phyloP scores from a whole-genome alignment of 2,797 vertebrate species.

The Molothrus aeneus region DNA sequence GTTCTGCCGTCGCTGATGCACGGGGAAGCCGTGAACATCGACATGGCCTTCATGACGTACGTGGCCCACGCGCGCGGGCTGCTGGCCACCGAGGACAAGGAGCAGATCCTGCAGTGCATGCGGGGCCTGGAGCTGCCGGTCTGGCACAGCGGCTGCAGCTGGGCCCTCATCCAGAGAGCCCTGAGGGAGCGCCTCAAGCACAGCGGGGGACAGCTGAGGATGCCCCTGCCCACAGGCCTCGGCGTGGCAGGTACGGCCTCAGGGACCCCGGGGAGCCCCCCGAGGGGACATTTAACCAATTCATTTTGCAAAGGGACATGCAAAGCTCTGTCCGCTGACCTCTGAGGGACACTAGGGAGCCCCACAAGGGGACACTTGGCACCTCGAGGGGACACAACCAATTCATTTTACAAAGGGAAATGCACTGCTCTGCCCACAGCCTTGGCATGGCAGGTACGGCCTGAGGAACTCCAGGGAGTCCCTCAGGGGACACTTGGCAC shows the following conservation, averaged over 20 bases:
- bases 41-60: conserved; percentile 86
- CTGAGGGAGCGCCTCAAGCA: conserved; percentile 81
- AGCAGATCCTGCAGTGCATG: conserved; percentile 83
- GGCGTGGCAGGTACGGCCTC: conserved; percentile 73
- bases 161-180: conserved; percentile 79
- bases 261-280: background rate
- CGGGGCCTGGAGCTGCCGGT: conserved; percentile 79
- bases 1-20: conserved; percentile 83
- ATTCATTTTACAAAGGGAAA: too few species aligned
- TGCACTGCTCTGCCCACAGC: too few species aligned
- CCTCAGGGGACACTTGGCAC: too few species aligned
- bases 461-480: too few species aligned
- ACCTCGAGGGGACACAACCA: too few species aligned
- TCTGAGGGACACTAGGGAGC: too few species aligned
- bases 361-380: too few species aligned
- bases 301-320: too few species aligned
- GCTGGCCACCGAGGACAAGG: conserved; percentile 71
- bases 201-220: conserved; percentile 79
- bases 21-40: conserved; percentile 83
- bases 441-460: too few species aligned
- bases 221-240: conserved; percentile 82
- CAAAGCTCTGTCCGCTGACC: too few species aligned
- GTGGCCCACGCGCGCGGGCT: conserved; percentile 75
- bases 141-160: conserved; percentile 79
- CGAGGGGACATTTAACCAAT: background rate